These are phyloP conservation scores for Rhinopomastus cyanomelas DNA, from an alignment of 2,113 vertebrate genomes.

Conservation along the genomic window DNA sequence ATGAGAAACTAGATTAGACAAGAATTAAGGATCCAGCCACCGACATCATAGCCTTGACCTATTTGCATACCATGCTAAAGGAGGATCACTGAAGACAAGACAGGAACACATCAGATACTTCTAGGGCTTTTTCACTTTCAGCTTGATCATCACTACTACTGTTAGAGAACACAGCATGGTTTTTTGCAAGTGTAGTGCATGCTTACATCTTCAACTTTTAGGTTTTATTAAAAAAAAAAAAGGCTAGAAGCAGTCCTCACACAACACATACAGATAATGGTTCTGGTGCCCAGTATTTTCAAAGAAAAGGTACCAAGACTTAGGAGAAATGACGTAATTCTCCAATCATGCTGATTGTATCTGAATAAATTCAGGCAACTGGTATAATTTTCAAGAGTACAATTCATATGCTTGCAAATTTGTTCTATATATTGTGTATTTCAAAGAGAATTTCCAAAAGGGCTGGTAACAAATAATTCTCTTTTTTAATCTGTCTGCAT, in stretches of 20 bases:
- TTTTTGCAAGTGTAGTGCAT: neutral
- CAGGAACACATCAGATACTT: neutral
- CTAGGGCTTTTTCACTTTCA: neutral
- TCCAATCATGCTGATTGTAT: neutral
- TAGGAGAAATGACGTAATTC: neutral
- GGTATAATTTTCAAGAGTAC: neutral
- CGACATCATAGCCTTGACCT: neutral
- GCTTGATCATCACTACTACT: neutral
- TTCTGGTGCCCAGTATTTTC: neutral
- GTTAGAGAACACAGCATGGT: neutral
- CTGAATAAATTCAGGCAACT: neutral
- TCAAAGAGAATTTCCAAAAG: neutral
- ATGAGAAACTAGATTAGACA: neutral
- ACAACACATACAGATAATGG: neutral
- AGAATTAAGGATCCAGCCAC: neutral
- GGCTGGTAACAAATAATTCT: neutral
- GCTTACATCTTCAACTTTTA: neutral
- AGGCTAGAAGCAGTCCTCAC: neutral
- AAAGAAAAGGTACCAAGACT: neutral
- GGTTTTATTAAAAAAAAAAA: neutral
- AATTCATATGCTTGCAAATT: neutral
- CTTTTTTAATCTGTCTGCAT: neutral
- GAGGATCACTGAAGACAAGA: neutral
- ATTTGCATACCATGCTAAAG: neutral
- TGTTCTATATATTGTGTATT: neutral